These are phyloP conservation scores for Spatulosminthurus flaviceps DNA, from an alignment of 2,888 invertebrate genomes.

Conservation along the genomic window DNA sequence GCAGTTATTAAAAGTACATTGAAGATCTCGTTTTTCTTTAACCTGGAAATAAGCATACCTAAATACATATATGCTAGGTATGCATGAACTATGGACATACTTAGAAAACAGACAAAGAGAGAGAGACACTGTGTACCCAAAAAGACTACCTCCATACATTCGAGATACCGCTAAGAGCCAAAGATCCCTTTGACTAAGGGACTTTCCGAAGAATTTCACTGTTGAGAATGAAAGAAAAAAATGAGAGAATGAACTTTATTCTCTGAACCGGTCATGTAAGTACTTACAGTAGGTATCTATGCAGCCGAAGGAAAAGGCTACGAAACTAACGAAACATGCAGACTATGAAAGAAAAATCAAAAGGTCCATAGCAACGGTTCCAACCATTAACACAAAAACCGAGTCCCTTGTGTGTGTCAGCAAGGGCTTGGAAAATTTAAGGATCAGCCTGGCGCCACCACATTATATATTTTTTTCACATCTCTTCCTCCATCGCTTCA, in stretches of 20 bases:
- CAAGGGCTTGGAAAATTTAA: constrained; percentile 14
- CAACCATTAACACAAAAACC: constrained; percentile 4
- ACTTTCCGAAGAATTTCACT: constrained; percentile 2
- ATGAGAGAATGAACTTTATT: not conserved
- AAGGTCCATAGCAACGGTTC: constrained; percentile 14
- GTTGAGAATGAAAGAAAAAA: not conserved
- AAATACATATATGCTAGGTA: too few relatives aligned
- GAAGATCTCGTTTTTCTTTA: too few relatives aligned
- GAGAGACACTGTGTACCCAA: too few relatives aligned
- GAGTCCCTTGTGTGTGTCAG: constrained; percentile 1
- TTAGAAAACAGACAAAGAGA: too few relatives aligned
- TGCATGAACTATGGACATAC: too few relatives aligned
- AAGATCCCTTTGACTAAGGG: not conserved
- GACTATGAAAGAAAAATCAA: not conserved
- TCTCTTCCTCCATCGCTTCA: not conserved
- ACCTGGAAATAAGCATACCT: too few relatives aligned
- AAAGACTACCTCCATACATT: not conserved
- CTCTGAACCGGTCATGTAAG: not conserved
- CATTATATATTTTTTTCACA: constrained; percentile 18
- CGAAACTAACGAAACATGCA: not conserved
- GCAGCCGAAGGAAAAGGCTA: not conserved
- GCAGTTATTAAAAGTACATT: too few relatives aligned
- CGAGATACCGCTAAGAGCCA: constrained; percentile 12
- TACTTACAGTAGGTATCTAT: not conserved
- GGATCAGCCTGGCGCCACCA: constrained; percentile 18